Conservation (phyloP, 1,140 invertebrate species). For the Leptinotarsa lineolata region DNA sequence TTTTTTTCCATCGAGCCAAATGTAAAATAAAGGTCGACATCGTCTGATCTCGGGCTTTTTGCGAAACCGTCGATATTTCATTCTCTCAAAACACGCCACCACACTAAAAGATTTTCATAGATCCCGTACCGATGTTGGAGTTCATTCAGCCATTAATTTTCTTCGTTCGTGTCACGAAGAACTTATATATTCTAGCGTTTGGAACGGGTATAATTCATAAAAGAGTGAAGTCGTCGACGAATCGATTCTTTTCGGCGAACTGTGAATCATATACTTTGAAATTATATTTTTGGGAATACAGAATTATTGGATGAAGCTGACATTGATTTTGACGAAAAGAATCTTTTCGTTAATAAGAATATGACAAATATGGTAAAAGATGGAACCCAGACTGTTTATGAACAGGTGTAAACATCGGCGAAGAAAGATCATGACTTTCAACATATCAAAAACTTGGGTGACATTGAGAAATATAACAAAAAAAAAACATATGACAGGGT, state of each 20-base stretch:
- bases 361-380: too few species aligned
- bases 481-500: too few species aligned
- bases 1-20: not conserved
- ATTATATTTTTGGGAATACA: too few species aligned
- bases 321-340: too few species aligned
- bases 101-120: constrained; percentile 22
- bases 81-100: constrained; percentile 4
- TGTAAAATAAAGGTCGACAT: constrained; percentile 6
- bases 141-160: constrained; percentile 15
- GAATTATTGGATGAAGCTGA: too few species aligned
- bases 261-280: not conserved
- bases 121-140: constrained; percentile 8
- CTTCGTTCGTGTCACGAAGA: constrained; percentile 9
- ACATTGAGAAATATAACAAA: too few species aligned
- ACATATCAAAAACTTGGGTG: too few species aligned
- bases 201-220: not conserved
- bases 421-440: too few species aligned
- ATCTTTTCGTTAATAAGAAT: too few species aligned
- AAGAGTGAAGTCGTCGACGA: not conserved
- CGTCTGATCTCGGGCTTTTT: constrained; percentile 3
- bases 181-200: constrained; percentile 6
- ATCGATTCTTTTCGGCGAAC: not conserved
- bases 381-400: too few species aligned
- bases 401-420: too few species aligned
- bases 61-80: constrained; percentile 13